A percentile compares a stretch with the other conserved stretches of the same genome.
Evolutionary conservation across 2,797 vertebrate genomes (phyloP).

Genomic region (Labroides dimidiatus): DNA sequence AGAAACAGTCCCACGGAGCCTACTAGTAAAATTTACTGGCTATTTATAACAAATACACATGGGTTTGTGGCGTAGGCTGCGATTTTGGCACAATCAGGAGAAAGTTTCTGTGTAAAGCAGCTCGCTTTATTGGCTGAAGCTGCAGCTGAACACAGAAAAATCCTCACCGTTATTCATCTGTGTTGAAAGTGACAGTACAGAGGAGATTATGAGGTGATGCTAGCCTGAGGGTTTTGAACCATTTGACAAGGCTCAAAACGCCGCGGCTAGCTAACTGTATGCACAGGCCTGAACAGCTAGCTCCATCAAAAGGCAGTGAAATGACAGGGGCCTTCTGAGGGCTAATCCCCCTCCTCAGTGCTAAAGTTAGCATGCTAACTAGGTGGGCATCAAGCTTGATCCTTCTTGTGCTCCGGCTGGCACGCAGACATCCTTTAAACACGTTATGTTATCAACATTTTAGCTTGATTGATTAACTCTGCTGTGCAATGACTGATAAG

Average conservation of each 20-base stretch:
- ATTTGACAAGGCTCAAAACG: conserved; percentile 12
- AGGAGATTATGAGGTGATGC: conserved; percentile 34
- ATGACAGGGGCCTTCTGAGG: conserved; percentile 75
- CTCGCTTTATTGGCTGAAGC: conserved; percentile 21
- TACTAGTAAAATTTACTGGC: conserved; percentile 38
- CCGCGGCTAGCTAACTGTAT: conserved; percentile 26
- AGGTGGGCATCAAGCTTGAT: conserved; percentile 43
- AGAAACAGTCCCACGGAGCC: conserved; percentile 53
- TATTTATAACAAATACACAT: conserved; percentile 54
- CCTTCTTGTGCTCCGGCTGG: conserved; percentile 9
- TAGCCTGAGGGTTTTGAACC: not conserved
- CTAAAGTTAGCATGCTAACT: conserved; percentile 77
- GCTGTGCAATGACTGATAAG: not conserved
- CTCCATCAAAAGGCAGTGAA: conserved; percentile 68
- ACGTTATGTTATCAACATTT: not conserved
- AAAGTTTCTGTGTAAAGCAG: conserved; percentile 40
- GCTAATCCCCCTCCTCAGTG: conserved; percentile 73
- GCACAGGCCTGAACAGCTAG: conserved; percentile 56
- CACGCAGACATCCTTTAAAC: conserved; percentile 11
- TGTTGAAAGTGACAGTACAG: conserved; percentile 19
- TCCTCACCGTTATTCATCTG: conserved; percentile 5
- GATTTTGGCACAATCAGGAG: conserved; percentile 37
- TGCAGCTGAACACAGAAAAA: conserved; percentile 36
- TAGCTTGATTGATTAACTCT: not conserved
- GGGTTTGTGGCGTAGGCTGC: conserved; percentile 41